These are phyloP conservation scores for Tiaroga cobitis DNA, from an alignment of 2,797 vertebrate genomes.

Conservation along the genomic window DNA sequence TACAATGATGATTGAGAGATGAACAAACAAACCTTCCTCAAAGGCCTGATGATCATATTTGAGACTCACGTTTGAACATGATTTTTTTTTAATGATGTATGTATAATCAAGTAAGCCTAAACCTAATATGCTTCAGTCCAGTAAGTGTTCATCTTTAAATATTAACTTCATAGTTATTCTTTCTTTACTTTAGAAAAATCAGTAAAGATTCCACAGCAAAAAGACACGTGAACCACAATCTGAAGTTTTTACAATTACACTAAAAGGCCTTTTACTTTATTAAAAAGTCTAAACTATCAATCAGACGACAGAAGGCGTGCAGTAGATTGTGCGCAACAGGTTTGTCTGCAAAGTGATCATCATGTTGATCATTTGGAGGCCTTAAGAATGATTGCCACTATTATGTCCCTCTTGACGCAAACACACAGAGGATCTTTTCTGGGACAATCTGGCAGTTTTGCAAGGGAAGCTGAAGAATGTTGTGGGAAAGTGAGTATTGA, in stretches of 20 bases:
- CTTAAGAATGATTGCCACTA: slow-evolving; percentile 41
- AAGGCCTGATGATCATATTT: background rate
- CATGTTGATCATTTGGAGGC: background rate
- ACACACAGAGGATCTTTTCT: background rate
- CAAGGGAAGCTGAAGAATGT: slow-evolving; percentile 27
- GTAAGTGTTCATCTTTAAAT: background rate
- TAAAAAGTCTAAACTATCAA: background rate
- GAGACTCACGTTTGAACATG: background rate
- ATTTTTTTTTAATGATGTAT: background rate
- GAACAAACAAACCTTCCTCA: background rate
- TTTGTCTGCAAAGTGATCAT: background rate
- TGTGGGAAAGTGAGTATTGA: background rate
- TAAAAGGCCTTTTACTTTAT: background rate
- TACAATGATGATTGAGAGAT: background rate
- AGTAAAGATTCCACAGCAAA: background rate
- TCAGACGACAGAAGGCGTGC: background rate
- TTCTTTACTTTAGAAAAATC: background rate
- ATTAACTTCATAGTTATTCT: background rate
- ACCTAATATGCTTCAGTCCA: background rate
- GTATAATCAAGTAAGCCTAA: background rate
- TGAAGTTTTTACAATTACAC: background rate
- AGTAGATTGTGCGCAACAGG: background rate
- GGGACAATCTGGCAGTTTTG: background rate
- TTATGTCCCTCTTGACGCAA: slow-evolving; percentile 49
- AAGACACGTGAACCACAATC: background rate